Evolutionary conservation across 2,888 invertebrate species (phyloP).

Genomic region (Nineta flava): DNA sequence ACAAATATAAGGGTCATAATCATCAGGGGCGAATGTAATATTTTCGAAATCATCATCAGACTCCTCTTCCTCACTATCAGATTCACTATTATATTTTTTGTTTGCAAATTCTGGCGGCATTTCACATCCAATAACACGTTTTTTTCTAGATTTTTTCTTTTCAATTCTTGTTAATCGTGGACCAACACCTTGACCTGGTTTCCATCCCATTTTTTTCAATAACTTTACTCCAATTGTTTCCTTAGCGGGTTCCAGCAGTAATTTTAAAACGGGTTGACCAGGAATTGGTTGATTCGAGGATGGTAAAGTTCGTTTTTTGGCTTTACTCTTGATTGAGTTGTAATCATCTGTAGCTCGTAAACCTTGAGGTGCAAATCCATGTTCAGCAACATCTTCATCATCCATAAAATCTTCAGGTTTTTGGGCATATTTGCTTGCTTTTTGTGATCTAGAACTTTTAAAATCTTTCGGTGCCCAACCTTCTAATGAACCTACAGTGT

Average conservation of each 20-base stretch:
- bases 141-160: conserved; percentile 21
- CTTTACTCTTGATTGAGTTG: conserved; percentile 30
- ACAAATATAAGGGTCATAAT: conserved; percentile 57
- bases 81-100: conserved; percentile 13
- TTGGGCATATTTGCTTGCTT: conserved; percentile 38
- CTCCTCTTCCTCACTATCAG: conserved; percentile 17
- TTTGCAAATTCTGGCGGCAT: conserved; percentile 20
- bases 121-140: conserved; percentile 26
- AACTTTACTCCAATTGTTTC: conserved; percentile 79
- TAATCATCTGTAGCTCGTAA: conserved; percentile 71
- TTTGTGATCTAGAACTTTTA: conserved; percentile 70
- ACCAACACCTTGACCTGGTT: conserved; percentile 73
- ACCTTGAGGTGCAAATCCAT: conserved; percentile 85
- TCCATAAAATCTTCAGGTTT: conserved; percentile 95
- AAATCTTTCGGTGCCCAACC: conserved; percentile 88
- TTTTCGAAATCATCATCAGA: conserved; percentile 33
- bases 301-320: conserved; percentile 16
- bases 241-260: conserved; percentile 54
- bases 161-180: conserved; percentile 33
- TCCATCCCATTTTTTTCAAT: conserved; percentile 84
- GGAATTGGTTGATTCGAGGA: conserved; percentile 28
- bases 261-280: conserved; percentile 55
- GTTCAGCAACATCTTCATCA: conserved; percentile 86
- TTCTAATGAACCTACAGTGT: conserved; percentile 89
- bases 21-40: conserved; percentile 60